These are phyloP conservation scores for Drosophila mayaguana DNA, from an alignment of 2,888 invertebrate genomes.

Conservation along the genomic window DNA sequence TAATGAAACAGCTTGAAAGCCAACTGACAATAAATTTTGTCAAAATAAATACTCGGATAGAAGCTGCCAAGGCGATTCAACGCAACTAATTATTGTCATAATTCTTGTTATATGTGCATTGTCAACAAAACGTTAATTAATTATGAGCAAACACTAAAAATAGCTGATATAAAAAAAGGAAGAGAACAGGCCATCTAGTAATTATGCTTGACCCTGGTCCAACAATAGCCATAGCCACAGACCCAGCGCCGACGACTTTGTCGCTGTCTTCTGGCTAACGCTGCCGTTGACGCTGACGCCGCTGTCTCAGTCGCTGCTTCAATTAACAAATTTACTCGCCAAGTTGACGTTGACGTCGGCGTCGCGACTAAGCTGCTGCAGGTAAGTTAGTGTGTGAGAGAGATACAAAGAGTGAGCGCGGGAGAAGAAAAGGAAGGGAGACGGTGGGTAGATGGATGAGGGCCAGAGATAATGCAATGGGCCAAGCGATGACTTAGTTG, in stretches of 20 bases:
- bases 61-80: slow-evolving; percentile 49
- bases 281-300: slow-evolving; percentile 11
- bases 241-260: slow-evolving; percentile 50
- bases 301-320: slow-evolving; percentile 43
- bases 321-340: slow-evolving; percentile 64
- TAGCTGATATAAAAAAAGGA: slow-evolving; percentile 49
- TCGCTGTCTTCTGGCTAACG: slow-evolving; percentile 62
- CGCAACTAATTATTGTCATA: slow-evolving; percentile 49
- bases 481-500: slow-evolving; percentile 44
- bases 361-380: slow-evolving; percentile 63
- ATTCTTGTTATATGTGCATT: slow-evolving; percentile 42
- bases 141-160: slow-evolving; percentile 75
- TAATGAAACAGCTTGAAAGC: slow-evolving; percentile 53
- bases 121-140: slow-evolving; percentile 70
- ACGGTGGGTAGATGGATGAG: not conserved
- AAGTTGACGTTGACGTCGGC: slow-evolving; percentile 40
- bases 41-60: slow-evolving; percentile 42
- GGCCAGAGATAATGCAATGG: slow-evolving; percentile 51
- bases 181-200: slow-evolving; percentile 54
- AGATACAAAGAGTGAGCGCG: not conserved
- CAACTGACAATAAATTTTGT: slow-evolving; percentile 36
- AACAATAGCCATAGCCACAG: slow-evolving; percentile 63
- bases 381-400: slow-evolving; percentile 45
- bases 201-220: slow-evolving; percentile 82
- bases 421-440: not conserved